Evolutionary conservation across 2,113 vertebrate genomes (phyloP).

Genomic region (Athene noctua): DNA sequence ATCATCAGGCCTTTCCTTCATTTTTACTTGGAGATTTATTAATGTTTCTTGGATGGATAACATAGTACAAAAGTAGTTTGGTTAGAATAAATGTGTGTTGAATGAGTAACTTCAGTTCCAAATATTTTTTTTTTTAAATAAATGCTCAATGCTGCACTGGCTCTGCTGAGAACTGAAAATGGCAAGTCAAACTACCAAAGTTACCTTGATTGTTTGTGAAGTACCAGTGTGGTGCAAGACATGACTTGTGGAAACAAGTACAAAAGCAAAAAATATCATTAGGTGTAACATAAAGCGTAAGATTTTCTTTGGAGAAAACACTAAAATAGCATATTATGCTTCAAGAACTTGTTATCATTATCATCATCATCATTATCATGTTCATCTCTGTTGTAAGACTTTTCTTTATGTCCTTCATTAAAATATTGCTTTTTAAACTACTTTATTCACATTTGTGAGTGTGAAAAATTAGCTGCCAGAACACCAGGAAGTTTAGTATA

Average conservation of each 20-base stretch:
- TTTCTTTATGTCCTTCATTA: not conserved
- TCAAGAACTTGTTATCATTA: not conserved
- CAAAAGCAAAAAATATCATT: not conserved
- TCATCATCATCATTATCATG: no score
- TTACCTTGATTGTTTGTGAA: not conserved
- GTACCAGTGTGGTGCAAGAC: not conserved
- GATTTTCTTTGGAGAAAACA: not conserved
- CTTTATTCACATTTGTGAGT: not conserved
- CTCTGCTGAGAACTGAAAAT: not conserved
- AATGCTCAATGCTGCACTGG: not conserved
- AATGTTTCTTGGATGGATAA: not conserved
- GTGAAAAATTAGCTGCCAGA: not conserved
- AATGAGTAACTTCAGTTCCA: not conserved
- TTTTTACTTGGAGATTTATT: not conserved
- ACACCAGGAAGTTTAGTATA: not conserved
- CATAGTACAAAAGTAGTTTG: not conserved
- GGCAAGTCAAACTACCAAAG: not conserved
- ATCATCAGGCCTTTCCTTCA: not conserved
- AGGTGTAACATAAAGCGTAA: not conserved
- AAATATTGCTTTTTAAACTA: not conserved
- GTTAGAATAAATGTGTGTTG: not conserved
- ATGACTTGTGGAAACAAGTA: not conserved
- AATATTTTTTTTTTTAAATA: not conserved
- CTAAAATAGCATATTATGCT: not conserved
- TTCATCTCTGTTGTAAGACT: not conserved